A percentile compares a stretch with the other conserved stretches of the same genome.
Conservation (phyloP, 2,888 invertebrate genomes). For the Dastarcus helophoroides region DNA sequence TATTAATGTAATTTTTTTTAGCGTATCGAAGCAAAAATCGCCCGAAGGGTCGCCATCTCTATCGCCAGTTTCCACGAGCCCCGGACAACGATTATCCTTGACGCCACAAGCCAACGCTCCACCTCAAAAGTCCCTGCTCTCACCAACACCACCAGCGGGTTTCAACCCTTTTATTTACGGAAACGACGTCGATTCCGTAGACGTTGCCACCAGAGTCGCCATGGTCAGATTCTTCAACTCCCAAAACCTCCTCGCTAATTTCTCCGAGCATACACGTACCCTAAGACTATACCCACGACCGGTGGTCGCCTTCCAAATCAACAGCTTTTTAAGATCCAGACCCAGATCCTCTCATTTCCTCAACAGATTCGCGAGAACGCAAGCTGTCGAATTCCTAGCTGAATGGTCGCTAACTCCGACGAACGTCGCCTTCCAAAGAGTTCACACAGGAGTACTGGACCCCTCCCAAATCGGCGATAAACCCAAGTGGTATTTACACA, state of each 20-base stretch:
- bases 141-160: slow-evolving; percentile 44
- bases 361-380: slow-evolving; percentile 85
- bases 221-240: slow-evolving; percentile 99
- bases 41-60: slow-evolving; percentile 23
- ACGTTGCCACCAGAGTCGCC: slow-evolving; percentile 94
- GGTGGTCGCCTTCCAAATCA: slow-evolving; percentile 97
- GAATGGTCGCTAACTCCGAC: slow-evolving; percentile 97
- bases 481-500: slow-evolving; percentile 89
- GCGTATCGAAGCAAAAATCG: slow-evolving; percentile 35
- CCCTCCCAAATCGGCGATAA: slow-evolving; percentile 96
- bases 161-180: slow-evolving; percentile 86
- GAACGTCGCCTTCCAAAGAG: slow-evolving; percentile 94
- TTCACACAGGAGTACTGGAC: slow-evolving; percentile 93
- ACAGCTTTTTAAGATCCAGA: slow-evolving; percentile 89
- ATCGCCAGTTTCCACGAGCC: slow-evolving; percentile 20
- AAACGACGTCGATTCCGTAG: slow-evolving; percentile 94
- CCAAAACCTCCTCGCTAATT: slow-evolving; percentile 91
- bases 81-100: slow-evolving; percentile 20
- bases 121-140: slow-evolving; percentile 39
- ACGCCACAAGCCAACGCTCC: slow-evolving; percentile 25
- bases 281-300: slow-evolving; percentile 92
- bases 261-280: slow-evolving; percentile 95
- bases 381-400: slow-evolving; percentile 96
- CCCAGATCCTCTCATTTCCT: slow-evolving; percentile 82
- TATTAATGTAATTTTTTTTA: slow-evolving; percentile 15